Base-by-base conservation (phyloP, 2,113 vertebrate species). In the Axis porcinus region DNA sequence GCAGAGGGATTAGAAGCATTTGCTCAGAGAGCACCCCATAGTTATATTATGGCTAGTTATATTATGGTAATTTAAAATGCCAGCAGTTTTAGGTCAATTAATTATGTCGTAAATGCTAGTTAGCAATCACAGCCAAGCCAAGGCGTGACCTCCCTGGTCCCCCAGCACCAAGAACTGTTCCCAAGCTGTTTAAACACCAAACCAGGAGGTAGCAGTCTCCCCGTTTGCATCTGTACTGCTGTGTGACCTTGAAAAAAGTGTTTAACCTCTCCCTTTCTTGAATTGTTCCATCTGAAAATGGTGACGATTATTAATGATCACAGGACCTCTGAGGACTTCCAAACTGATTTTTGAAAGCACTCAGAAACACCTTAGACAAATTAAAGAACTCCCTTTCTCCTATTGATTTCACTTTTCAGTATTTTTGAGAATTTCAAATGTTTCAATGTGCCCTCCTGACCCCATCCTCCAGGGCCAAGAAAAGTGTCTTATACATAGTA, bases 401-500 rank as follows among this genome's bases (percentile, higher is more conserved):
- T 84, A 40, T 43, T 54, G 60, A 76, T 92, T 62, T 45, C 54
- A 55, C n/a, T 88, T 87, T 87, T 25, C n/a, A 74, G 54, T 87
- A 28, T 62, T 94, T 92, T 67, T 67, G 76, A 95, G 89, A 91
- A 19, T 84, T 36, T 55, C 62, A 96, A 30, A 58, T 19, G 40
- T 3, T 47, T 85, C 55, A 30, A 23, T 33, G 90, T 5, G 17
- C 19, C 62, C 17, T 86, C n/a, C 55, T 88, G 1, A 15, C 40
- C 33, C 70, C 25, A 43, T 67, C 54, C 58, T 81, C 76, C 25
- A 30, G 62, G 28, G 62, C 57, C 54, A 79, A 81, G 57, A 19
- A 52, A 25, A 36, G 58, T 55, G 62, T 62, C 86, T 89, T 95
- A 90, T 95, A 96, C 95, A 97, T 93, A 95, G 89, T 78, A 94